Percentiles rank a stretch among this genome's conserved stretches.
These are phyloP conservation scores for Caenorhabditis sulstoni DNA, from an alignment of 2,888 invertebrate species.

Conservation along the genomic window DNA sequence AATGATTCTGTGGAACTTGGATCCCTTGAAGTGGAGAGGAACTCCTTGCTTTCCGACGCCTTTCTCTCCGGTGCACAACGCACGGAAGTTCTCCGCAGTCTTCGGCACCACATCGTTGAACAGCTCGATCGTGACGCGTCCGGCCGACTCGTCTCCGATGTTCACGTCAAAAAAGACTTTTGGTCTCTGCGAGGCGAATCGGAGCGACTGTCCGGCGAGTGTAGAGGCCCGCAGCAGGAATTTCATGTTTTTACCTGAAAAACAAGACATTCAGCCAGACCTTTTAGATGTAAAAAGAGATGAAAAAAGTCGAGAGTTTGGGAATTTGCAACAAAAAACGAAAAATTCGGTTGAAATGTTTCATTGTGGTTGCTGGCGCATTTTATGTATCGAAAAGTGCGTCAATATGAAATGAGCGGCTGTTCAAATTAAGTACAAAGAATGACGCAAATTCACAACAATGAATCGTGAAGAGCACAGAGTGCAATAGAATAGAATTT, in stretches of 20 bases:
- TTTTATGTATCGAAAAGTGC: neutral
- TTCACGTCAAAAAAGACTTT: conserved; percentile 78
- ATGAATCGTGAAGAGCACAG: too few species aligned
- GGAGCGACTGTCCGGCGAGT: conserved; percentile 37
- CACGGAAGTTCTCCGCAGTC: conserved; percentile 85
- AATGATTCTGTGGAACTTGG: conserved; percentile 74
- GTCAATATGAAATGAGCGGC: conserved; percentile 6
- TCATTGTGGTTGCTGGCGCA: too few species aligned
- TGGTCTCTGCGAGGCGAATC: conserved; percentile 53
- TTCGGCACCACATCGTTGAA: conserved; percentile 93
- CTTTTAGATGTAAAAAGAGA: conserved; percentile 4
- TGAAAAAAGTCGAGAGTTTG: neutral
- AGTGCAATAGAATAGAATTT: too few species aligned
- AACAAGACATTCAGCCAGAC: conserved; percentile 1
- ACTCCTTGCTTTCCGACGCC: conserved; percentile 85
- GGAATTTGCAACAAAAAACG: conserved; percentile 4
- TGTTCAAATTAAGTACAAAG: conserved; percentile 20
- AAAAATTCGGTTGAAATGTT: too few species aligned
- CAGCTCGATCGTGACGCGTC: conserved; percentile 83
- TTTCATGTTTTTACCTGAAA: conserved; percentile 54
- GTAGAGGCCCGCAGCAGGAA: conserved; percentile 47
- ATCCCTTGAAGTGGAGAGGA: conserved; percentile 74
- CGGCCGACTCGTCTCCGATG: conserved; percentile 74
- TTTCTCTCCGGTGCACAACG: conserved; percentile 85
- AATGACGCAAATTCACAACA: too few species aligned